Base-by-base conservation (phyloP, 2,888 invertebrate genomes). In the Patella depressa region DNA sequence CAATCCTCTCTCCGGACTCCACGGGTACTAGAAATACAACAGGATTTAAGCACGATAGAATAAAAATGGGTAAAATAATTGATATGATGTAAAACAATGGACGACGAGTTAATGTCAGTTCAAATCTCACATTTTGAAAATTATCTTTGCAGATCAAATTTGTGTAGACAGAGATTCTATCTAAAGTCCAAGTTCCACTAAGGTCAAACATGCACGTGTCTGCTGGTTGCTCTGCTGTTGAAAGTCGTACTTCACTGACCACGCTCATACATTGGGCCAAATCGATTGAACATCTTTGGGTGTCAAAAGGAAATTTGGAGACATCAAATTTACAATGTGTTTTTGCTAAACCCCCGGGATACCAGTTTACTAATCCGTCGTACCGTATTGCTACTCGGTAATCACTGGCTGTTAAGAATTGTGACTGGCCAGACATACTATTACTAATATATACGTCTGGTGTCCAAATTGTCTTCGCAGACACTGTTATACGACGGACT, bases 1-100 rank as follows among this genome's bases (percentile, higher is more conserved):
- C 70, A 19, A 77, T 77, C 54, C 73, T 77, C 70, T 77, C 77
- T 59, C 77, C 77, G 15, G 77, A 77, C 59, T 77, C 77, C 69
- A 73, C 77, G 69, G 77, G 77, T 17, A 77, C 69, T 2, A 77
- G 24, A 70, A 77, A 77, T 19, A 71, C 71, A 53, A 77, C 53
- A 12, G 73, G 57, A 53, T 73, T 73, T 9, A 77, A 53, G 24
- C 53, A 53, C 5, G 77, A 71, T 34, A 77, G 53, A 1, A 77
- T 69, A 53, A 77, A 53, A n/a, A 53, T 53, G 9, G 77, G 77
- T 24, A 77, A 29, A 29, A 77, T 65, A 19, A 77, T n/a, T 72
- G 53, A 54, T 14, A 72, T 55, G 53, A 72, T 72, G 15, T 72
- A 72, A 55, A 54, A 54, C 17, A 53, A 17, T 15, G 72, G 54